Evolutionary conservation across 2,888 invertebrate genomes (phyloP), one percentile per base, ranked within the genome.

Genomic region (Tipula helvola): DNA sequence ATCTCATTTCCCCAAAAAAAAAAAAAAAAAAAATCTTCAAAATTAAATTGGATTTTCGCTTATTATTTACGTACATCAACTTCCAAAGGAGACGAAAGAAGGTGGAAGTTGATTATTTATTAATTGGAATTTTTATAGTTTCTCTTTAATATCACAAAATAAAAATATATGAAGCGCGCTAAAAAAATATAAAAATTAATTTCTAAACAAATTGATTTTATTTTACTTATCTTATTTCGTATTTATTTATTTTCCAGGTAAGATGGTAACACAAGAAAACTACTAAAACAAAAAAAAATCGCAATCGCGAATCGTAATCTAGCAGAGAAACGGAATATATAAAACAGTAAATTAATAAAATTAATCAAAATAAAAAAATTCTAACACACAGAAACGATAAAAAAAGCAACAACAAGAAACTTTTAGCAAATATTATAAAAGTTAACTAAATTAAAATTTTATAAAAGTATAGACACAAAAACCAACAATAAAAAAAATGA

Each of bases 191-290:
- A 28, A 28, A 28, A 28, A 28, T 28, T 28, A 71, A 71, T 28
- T 52, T 28, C 71, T 71, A 71, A 84, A 16, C 84, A 39, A 41
- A 84, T 41, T 84, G 84, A 84, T 84, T 84, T 36, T 39, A 36
- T n/a, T 84, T 16, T 39, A 7, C 16, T 5, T 83, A 36, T 39
- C 41, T 41, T 39, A 39, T 84, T 39, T 84, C 28, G 16, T 83
- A 28, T 84, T 84, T 85, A 42, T 86, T 87, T 86, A 41, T 39
- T 86, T n/a, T 86, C 36, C 83, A 86, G 86, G 86, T 86, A 86
- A 86, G 86, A 86, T 44, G 86, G 86, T 83, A 36, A 83, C 84
- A 36, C 47, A 86, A 86, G 52, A 44, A 84, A 84, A 16, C 84
- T 39, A 84, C 84, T 84, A 84, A 84, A 28, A 28, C 1, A 28